Evolutionary conservation across 2,888 invertebrate genomes (phyloP).

Genomic region (Omphaloscelis lunosa): DNA sequence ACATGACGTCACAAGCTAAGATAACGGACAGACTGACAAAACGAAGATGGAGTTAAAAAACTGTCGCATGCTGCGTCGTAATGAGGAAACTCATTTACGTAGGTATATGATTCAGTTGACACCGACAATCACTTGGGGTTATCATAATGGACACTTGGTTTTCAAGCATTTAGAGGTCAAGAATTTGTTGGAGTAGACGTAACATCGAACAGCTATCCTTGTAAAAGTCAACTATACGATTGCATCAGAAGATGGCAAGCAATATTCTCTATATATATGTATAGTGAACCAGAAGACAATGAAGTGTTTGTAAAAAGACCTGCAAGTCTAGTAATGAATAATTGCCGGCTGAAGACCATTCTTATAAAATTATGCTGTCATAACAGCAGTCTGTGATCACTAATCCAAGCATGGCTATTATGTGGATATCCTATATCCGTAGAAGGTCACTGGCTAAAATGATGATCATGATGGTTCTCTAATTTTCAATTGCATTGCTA

Average conservation of each 20-base stretch:
- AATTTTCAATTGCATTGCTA: background rate
- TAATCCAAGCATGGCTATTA: too few species aligned
- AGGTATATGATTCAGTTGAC: slow-evolving; percentile 38
- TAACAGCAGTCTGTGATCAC: too few species aligned
- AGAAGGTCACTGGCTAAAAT: background rate
- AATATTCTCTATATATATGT: too few species aligned
- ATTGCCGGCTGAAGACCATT: too few species aligned
- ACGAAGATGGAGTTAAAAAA: slow-evolving; percentile 20
- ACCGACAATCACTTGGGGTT: slow-evolving; percentile 32
- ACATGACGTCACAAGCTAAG: slow-evolving; percentile 17
- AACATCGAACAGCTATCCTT: background rate
- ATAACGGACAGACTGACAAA: slow-evolving; percentile 32
- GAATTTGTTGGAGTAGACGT: background rate
- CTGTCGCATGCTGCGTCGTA: slow-evolving; percentile 50
- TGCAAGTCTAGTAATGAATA: too few species aligned
- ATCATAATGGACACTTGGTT: slow-evolving; percentile 16
- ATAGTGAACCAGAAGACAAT: too few species aligned
- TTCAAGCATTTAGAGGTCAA: slow-evolving; percentile 1
- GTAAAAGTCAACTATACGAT: too few species aligned
- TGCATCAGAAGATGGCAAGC: too few species aligned
- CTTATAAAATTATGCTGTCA: too few species aligned
- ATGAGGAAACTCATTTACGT: slow-evolving; percentile 72
- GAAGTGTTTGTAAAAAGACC: too few species aligned
- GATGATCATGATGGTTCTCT: background rate
- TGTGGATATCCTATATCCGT: background rate